Evolutionary conservation across 2,113 vertebrate genomes (phyloP).

Genomic region (Notarius quadriscutis): DNA sequence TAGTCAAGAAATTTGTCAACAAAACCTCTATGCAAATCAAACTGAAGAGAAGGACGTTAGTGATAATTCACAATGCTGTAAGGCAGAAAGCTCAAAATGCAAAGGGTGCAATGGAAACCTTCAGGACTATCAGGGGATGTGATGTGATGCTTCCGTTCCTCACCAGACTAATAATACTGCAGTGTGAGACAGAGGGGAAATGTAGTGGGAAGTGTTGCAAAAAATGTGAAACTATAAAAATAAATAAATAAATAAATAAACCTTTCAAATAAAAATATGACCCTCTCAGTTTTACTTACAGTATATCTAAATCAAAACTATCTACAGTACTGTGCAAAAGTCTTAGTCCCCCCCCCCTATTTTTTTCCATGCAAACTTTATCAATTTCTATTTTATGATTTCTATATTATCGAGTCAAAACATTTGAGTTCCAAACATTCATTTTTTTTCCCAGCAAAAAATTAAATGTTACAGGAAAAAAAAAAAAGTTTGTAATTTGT

Average conservation of each 20-base stretch:
- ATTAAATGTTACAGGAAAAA: too few relatives aligned
- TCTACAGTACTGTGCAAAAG: too few relatives aligned
- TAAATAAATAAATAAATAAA: background rate
- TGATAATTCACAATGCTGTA: background rate
- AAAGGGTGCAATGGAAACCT: background rate
- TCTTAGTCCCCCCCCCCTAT: too few relatives aligned
- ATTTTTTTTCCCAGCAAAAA: too few relatives aligned
- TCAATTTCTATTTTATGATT: too few relatives aligned
- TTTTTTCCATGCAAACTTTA: too few relatives aligned
- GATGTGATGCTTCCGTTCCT: background rate
- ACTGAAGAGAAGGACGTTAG: background rate
- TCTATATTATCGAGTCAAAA: too few relatives aligned
- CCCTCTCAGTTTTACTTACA: background rate
- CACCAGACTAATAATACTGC: background rate
- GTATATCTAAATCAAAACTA: background rate
- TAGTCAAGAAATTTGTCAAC: background rate
- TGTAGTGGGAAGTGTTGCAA: background rate
- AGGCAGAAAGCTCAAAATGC: background rate
- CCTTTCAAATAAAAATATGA: background rate
- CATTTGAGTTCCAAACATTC: too few relatives aligned
- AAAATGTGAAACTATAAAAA: background rate
- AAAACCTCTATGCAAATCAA: background rate
- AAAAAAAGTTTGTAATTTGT: too few relatives aligned
- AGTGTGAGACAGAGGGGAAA: conserved; percentile 11
- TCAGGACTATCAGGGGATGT: background rate